Base-by-base conservation (phyloP, 2,113 vertebrate genomes). In the Rhombomys opimus region DNA sequence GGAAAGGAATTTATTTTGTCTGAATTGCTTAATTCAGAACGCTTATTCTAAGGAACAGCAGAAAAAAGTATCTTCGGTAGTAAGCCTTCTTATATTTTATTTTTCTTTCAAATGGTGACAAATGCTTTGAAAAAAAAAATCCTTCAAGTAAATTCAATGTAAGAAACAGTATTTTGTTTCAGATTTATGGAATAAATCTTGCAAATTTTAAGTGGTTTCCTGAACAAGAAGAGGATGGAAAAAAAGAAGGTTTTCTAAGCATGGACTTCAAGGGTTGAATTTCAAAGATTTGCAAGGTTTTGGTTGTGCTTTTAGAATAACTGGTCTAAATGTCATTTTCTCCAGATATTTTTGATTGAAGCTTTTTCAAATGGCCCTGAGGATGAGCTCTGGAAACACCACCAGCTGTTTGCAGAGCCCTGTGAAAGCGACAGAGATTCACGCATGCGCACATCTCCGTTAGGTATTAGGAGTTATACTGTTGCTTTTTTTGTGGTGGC, bases 81-180 rank as follows among this genome's bases (percentile, higher is more conserved):
- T 91, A 96, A 93, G 97, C 93, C 96, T 59, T 46, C 61, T 35
- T 0, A 0, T 75, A 78, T 91, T 96, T 97, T 82, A 88, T 97
- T 97, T 97, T 54, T 11, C 88, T 95, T 93, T 6, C 38, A 96
- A 96, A 86, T 59, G 59, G 87, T 95, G 94, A 96, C 95, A 95
- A 97, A 84, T 30, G 85, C 87, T 88, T 94, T n/a, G 17, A 96
- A 85, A 97, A 96, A 85, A 97, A 97, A 97, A 81, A 97, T 87
- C 85, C 68, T 90, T 97, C 89, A 76, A 82, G 95, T 57, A 96
- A 97, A 46, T 30, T 23, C 18, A 61, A 89, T 90, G 63, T 90
- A 93, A 97, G 82, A 97, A 89, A 95, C 91, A 61, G 65, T 52
- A 88, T 95, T 97, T 97, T 95, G 67, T 97, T 97, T 91, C 87